Conservation (phyloP, 2,797 vertebrate species). For the Helicolenus hilgendorfi region DNA sequence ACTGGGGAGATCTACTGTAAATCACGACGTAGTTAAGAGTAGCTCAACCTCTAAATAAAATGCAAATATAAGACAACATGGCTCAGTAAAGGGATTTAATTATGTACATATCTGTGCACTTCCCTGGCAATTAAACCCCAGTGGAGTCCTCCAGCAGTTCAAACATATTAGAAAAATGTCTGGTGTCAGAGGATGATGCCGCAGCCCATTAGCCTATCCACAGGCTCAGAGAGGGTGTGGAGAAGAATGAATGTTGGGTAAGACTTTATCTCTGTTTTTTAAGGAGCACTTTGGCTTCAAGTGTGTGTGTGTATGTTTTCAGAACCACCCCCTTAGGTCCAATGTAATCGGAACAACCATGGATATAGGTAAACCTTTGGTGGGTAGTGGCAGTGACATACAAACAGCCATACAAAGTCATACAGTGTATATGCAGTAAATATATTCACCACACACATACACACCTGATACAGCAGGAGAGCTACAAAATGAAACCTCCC, state of each 20-base stretch:
- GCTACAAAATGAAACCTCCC: slow-evolving; percentile 51
- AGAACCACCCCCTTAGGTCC: neutral
- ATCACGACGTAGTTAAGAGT: slow-evolving; percentile 56
- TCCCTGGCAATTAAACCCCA: slow-evolving; percentile 84
- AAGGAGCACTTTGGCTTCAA: slow-evolving; percentile 5
- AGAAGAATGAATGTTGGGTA: slow-evolving; percentile 51
- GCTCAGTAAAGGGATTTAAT: slow-evolving; percentile 75
- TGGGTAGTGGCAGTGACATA: neutral
- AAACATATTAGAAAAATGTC: slow-evolving; percentile 84
- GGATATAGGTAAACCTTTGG: neutral
- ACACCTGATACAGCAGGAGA: slow-evolving; percentile 35
- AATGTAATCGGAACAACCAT: neutral
- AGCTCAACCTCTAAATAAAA: slow-evolving; percentile 67
- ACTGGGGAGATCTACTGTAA: slow-evolving; percentile 48
- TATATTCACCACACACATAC: slow-evolving; percentile 15
- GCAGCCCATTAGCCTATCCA: slow-evolving; percentile 82
- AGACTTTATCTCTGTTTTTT: slow-evolving; percentile 43
- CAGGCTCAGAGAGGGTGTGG: slow-evolving; percentile 55
- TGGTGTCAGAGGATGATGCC: slow-evolving; percentile 76
- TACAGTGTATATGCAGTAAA: neutral
- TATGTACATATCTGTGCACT: slow-evolving; percentile 80
- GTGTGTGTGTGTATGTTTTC: neutral
- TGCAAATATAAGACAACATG: slow-evolving; percentile 71
- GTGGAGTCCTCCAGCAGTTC: slow-evolving; percentile 81
- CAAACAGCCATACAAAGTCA: neutral